These are phyloP conservation scores for Lycocerus yunnanus DNA, from an alignment of 2,888 invertebrate genomes.

Conservation along the genomic window DNA sequence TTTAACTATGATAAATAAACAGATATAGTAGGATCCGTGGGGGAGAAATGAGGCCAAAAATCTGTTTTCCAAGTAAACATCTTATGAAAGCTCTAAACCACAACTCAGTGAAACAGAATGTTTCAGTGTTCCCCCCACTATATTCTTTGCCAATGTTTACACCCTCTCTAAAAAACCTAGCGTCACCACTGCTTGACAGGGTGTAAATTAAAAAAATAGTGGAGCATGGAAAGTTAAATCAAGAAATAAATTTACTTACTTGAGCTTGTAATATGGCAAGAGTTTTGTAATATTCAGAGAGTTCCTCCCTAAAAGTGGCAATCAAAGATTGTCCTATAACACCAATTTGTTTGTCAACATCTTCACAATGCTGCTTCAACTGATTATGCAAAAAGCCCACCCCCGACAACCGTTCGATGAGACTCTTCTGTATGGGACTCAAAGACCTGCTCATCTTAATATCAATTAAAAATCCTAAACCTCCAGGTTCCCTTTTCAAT, in stretches of 20 bases:
- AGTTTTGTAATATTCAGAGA: slow-evolving; percentile 86
- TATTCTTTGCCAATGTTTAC: no score
- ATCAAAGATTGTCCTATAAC: slow-evolving; percentile 86
- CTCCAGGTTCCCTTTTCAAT: slow-evolving; percentile 68
- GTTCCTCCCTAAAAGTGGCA: slow-evolving; percentile 79
- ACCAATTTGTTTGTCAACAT: slow-evolving; percentile 68
- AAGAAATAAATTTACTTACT: slow-evolving; percentile 57
- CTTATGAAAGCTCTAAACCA: no score
- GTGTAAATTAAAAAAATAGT: no score
- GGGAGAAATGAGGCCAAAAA: no score
- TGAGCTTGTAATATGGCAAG: slow-evolving; percentile 87
- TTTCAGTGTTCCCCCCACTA: no score
- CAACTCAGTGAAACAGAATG: no score
- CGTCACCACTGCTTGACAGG: no score
- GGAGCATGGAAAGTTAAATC: not conserved
- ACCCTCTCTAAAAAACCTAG: no score
- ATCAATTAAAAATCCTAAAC: slow-evolving; percentile 65
- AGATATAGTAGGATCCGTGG: no score
- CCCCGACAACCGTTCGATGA: slow-evolving; percentile 79
- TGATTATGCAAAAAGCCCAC: slow-evolving; percentile 81
- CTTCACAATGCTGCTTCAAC: slow-evolving; percentile 79
- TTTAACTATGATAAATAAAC: not conserved
- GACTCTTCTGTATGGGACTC: slow-evolving; percentile 60
- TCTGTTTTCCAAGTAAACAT: no score
- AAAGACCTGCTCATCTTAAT: slow-evolving; percentile 59